Base-by-base conservation (phyloP, 1,140 invertebrate genomes). In the Drosophila mauritiana region DNA sequence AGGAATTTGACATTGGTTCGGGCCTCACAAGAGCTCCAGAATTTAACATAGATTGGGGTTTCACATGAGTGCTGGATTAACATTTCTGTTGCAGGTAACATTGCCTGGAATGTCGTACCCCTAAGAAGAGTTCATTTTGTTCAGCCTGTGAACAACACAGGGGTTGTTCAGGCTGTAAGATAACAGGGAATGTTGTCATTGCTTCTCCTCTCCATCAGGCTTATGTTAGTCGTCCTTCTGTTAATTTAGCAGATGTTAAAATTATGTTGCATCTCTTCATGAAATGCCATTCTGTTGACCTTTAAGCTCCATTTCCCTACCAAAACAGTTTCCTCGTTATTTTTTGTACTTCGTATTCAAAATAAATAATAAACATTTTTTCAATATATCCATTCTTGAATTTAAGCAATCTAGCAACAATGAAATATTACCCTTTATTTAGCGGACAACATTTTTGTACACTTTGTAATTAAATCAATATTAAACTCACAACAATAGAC, bases 41-140 rank as follows among this genome's bases (percentile, higher is more conserved):
- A 31, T 10, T 49, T 43, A 62, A 31, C 13, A 45, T 45, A 10
- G 42, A 45, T 20, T 45, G 3, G 36, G 25, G 27, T 10, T 53
- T 54, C 42, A 17, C 25, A 13, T 6, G 37, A 13, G n/a, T 31
- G 8, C 2, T 34, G n/a, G 34, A 4, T 52, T 53, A 59, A 15
- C 22, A 11, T 8, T 15, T 7, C 17, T 3, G 15, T 25, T 17
- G 34, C 1, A 31, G 17, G 20, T 67, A 78, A 75, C 45, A 78
- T 58, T 52, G 56, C 34, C 75, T 84, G 80, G 80, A 85, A 80
- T 53, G 10, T 11, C 13, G 1, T 48, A 4, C 43, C 64, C 72
- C 55, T 64, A 34, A 63, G 69, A 45, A 67, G 73, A 34, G 82
- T 85, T 85, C 82, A 85, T 86, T 86, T n/a, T n/a, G n/a, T n/a